phyloP scores from a whole-genome alignment of 2,797 vertebrate genomes.

The Neosalanx taihuensis region DNA sequence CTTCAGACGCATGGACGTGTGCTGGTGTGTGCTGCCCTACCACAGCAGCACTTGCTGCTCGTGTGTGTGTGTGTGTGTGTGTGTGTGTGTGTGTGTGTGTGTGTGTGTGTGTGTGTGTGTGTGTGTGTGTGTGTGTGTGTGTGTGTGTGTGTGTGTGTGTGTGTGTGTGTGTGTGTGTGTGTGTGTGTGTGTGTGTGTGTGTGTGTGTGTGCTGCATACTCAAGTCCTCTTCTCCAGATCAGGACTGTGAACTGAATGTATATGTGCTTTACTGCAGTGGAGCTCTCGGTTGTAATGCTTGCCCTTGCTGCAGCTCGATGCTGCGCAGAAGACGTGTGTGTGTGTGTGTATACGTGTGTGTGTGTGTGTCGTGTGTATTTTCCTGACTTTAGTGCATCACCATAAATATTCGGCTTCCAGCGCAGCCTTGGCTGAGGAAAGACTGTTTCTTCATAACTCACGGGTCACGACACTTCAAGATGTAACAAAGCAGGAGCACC shows the following conservation, averaged over 20 bases:
- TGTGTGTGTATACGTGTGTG: constrained; percentile 14
- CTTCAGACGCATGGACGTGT: not conserved
- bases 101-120: constrained; percentile 36
- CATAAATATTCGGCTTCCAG: constrained; percentile 22
- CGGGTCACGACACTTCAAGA: not conserved
- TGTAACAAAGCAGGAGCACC: constrained; percentile 16
- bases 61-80: constrained; percentile 28
- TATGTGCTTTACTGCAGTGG: constrained; percentile 77
- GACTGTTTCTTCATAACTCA: not conserved
- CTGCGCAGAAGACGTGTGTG: constrained; percentile 37
- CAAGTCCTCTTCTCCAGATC: constrained; percentile 61
- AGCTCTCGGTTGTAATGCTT: constrained; percentile 70
- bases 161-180: constrained; percentile 28
- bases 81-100: constrained; percentile 36
- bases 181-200: constrained; percentile 2
- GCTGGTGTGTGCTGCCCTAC: too few relatives aligned
- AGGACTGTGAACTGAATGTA: constrained; percentile 74
- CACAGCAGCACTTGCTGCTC: not conserved
- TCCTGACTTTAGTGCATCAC: constrained; percentile 19
- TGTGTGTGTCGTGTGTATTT: constrained; percentile 11
- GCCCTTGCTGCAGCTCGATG: constrained; percentile 71
- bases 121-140: constrained; percentile 37
- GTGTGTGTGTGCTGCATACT: constrained; percentile 65
- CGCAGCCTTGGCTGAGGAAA: constrained; percentile 8
- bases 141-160: constrained; percentile 32